Base-by-base conservation (phyloP, 1,140 invertebrate genomes). In the Vanessa tameamea region DNA sequence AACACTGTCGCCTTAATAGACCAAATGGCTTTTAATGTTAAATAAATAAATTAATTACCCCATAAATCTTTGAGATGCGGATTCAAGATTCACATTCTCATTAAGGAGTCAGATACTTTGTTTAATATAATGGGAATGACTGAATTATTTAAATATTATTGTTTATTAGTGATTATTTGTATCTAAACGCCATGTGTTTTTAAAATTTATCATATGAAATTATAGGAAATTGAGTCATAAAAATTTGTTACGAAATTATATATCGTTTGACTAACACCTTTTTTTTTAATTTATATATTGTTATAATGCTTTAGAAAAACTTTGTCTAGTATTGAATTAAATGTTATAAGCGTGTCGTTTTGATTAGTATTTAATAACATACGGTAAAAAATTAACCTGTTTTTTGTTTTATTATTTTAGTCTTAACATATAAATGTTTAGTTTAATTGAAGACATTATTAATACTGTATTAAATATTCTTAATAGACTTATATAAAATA, bases 31-130 rank as follows among this genome's bases (percentile, higher is more conserved):
- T 76, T 81, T 78, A 82, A 82, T 81, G 78, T 74, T 75, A 77
- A 77, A 66, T 82, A 78, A 86, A 84, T 81, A 81, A 82, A 82
- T 83, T 82, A 81, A 86, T 82, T 82, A 77, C 77, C 47, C 77
- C 69, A 77, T 84, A 82, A 82, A 86, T 82, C 82, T 80, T 73
- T 59, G 55, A 72, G 75, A 78, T 78, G 76, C 73, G 53, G 77
- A 73, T 81, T 78, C 71, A 76, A 83, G 51, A 50, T 70, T 75
- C 78, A n/a, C n/a, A n/a, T n/a, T n/a, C 78, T 78, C 79, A 81
- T 75, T 78, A 72, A 69, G 67, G 20, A 63, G 23, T 69, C 47
- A 47, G 48, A 70, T 67, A 69, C 47, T 69, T 69, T 69, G 53
- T 73, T 59, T 23, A 72, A 71, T 67, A 76, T 81, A 72, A 79